A percentile compares a stretch with the other conserved stretches of the same genome.
These are phyloP conservation scores for Lepidonotus clava DNA, from an alignment of 2,888 invertebrate species.

Conservation along the genomic window DNA sequence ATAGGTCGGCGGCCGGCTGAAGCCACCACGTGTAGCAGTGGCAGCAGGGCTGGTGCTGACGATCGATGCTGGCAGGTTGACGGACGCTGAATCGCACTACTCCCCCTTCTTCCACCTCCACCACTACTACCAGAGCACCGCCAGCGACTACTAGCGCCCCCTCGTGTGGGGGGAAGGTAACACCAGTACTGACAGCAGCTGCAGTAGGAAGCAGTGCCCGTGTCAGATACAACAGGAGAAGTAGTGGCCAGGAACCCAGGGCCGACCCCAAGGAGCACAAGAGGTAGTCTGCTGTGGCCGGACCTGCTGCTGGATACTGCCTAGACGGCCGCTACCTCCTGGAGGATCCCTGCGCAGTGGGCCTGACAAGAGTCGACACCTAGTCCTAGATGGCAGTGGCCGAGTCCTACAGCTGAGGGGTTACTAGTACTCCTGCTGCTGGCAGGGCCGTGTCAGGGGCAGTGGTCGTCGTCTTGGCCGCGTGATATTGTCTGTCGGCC, in stretches of 20 bases:
- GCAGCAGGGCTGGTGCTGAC: neutral
- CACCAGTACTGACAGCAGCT: neutral
- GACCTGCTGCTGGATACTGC: too few species aligned
- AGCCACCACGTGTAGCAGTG: constrained; percentile 19
- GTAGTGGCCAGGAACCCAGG: too few species aligned
- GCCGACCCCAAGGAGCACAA: too few species aligned
- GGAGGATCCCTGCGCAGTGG: too few species aligned
- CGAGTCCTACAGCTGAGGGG: neutral
- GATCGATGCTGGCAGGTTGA: constrained; percentile 37
- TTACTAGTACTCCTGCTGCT: neutral
- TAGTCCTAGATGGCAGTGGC: neutral
- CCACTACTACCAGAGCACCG: neutral
- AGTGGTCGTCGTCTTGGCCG: neutral
- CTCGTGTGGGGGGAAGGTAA: neutral
- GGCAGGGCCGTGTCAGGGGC: neutral
- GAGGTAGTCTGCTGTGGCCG: too few species aligned
- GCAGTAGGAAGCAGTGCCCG: neutral
- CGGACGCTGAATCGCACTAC: constrained; percentile 2
- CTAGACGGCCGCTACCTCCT: too few species aligned
- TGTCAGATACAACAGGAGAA: too few species aligned
- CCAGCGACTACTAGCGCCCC: constrained; percentile 34
- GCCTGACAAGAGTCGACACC: neutral
- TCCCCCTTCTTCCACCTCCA: neutral
- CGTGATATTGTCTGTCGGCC: constrained; percentile 9
- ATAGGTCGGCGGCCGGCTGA: neutral